Percentiles rank a stretch among this genome's conserved stretches.
Evolutionary conservation across 2,113 vertebrate species (phyloP).

Genomic region (Fulica atra): DNA sequence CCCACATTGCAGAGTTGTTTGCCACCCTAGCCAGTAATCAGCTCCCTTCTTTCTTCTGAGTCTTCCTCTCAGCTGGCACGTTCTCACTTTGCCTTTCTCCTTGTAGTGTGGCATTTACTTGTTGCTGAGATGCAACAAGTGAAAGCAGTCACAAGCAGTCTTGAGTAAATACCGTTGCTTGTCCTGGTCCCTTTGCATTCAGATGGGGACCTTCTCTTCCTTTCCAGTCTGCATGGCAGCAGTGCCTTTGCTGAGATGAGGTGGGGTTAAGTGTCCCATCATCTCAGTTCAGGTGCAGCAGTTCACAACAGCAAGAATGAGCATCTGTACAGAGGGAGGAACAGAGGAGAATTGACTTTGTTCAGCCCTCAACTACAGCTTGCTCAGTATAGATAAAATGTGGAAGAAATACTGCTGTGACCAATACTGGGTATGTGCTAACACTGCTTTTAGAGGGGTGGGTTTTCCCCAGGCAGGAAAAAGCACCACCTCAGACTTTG

Average conservation of each 20-base stretch:
- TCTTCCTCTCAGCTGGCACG: rapidly evolving
- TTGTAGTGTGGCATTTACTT: neutral
- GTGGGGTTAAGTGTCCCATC: neutral
- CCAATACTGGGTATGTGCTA: rapidly evolving
- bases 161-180: neutral
- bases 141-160: too few species aligned
- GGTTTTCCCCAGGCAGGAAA: neutral
- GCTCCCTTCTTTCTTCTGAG: neutral
- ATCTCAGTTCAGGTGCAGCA: neutral
- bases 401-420: neutral
- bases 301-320: neutral
- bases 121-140: too few species aligned
- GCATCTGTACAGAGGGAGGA: neutral
- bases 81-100: neutral
- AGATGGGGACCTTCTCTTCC: neutral
- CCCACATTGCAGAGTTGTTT: neutral
- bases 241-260: neutral
- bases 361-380: neutral
- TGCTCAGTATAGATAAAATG: neutral
- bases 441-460: neutral
- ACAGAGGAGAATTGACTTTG: neutral
- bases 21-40: neutral
- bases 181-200: neutral
- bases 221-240: rapidly evolving
- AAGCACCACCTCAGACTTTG: neutral